Percentiles rank a stretch among this genome's conserved stretches.
These are phyloP conservation scores for Eumaeus atala DNA, from an alignment of 1,140 invertebrate species.

Conservation along the genomic window DNA sequence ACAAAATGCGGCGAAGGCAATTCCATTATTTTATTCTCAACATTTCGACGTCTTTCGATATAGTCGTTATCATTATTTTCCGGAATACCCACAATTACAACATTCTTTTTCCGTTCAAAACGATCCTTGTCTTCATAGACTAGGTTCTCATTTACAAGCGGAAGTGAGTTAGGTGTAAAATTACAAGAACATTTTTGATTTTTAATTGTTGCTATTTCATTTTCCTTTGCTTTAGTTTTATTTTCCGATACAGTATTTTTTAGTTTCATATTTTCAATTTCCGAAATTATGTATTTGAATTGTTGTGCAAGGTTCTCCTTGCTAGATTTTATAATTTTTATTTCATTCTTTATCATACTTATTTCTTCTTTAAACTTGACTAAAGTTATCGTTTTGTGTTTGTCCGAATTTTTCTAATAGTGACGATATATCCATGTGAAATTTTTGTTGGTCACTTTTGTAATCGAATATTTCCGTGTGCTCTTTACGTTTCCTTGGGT, in stretches of 20 bases:
- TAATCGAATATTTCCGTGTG: too few relatives aligned
- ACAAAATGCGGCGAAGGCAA: conserved; percentile 13
- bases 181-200: conserved; percentile 15
- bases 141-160: too few relatives aligned
- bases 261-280: conserved; percentile 23
- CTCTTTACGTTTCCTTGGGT: too few relatives aligned
- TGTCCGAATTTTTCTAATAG: too few relatives aligned
- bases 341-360: conserved; percentile 20
- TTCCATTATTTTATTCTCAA: conserved; percentile 13
- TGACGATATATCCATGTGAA: too few relatives aligned
- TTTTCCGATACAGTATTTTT: conserved; percentile 12
- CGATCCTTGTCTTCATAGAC: too few relatives aligned
- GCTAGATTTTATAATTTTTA: conserved; percentile 21
- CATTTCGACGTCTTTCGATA: conserved; percentile 7
- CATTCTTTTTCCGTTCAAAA: too few relatives aligned
- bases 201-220: conserved; percentile 9
- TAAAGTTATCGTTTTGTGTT: background rate
- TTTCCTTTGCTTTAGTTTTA: conserved; percentile 20
- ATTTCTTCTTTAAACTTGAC: conserved; percentile 20
- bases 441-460: too few relatives aligned
- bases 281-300: conserved; percentile 7
- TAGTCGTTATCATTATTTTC: conserved; percentile 26
- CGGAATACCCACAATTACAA: conserved; percentile 27
- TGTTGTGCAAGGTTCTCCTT: conserved; percentile 14
- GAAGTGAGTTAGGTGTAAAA: too few relatives aligned